Evolutionary conservation across 2,113 vertebrate genomes (phyloP), one percentile per base, ranked within the genome.

Genomic region (Myrmecophaga tridactyla): DNA sequence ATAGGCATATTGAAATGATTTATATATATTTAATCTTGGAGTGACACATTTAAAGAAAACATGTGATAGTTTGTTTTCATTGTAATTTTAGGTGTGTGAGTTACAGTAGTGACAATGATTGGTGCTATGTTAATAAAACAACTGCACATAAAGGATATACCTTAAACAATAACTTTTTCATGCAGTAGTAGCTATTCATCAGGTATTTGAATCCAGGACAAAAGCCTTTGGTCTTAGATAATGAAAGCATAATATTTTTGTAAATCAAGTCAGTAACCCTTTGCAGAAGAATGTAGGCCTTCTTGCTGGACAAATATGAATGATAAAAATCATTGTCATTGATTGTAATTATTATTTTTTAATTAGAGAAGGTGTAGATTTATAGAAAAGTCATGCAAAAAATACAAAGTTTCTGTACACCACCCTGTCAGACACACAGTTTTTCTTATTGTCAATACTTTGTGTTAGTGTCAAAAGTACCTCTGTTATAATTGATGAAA

Each of bases 261-360:
- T 93, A 96, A 48, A 96, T 94, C 63, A 89, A 96, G 89, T 94
- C 88, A 88, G 95, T 81, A 93, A 96, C 94, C 76, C 86, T 81
- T 96, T 97, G 85, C 94, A 82, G 85, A 96, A 94, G 72, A 96
- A 97, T 90, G n/a, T 27, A 93, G 36, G 46, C 9, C 77, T 94
- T 78, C 53, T 89, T 85, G 53, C 46, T 93, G 80, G 87, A 96
- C 31, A 96, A 90, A 96, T 92, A 92, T 73, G 70, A 93, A 93
- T 92, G 70, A 94, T 88, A 96, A 97, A 97, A 82, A 94, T 27
- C 21, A 95, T 93, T 81, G 78, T 34, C 36, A 72, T 92, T 97
- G 90, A 94, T 77, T 96, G 85, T 82, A 84, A 56, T 56, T 56
- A 56, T 20, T 20, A 20, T 20, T 20, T 7, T 17, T 48, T 53